Evolutionary conservation across 2,888 invertebrate genomes (phyloP).

Genomic region (Acronicta alni): DNA sequence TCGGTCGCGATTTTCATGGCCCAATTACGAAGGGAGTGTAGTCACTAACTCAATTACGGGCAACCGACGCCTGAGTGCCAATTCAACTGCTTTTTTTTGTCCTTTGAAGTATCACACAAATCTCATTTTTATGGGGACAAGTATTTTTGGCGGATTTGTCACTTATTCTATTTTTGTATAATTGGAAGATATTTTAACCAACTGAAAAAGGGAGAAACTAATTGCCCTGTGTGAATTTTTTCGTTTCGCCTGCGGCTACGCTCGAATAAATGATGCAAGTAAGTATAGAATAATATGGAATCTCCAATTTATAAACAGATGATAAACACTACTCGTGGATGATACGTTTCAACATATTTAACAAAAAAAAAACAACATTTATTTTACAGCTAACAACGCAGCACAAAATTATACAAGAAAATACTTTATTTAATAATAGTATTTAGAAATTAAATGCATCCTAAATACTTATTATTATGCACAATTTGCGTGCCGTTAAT

Average conservation of each 20-base stretch:
- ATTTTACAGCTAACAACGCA: neutral
- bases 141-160: conserved; percentile 19
- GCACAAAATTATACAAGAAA: conserved; percentile 7
- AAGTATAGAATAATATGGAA: too few species aligned
- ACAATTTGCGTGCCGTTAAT: conserved; percentile 34
- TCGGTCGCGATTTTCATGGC: conserved; percentile 61
- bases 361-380: too few species aligned
- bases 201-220: too few species aligned
- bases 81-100: conserved; percentile 76
- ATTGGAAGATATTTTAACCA: too few species aligned
- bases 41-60: conserved; percentile 84
- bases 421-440: conserved; percentile 24
- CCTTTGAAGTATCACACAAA: conserved; percentile 57
- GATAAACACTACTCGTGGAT: too few species aligned
- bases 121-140: conserved; percentile 55
- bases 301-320: too few species aligned
- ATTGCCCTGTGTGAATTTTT: too few species aligned
- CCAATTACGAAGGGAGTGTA: conserved; percentile 67
- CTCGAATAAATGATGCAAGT: too few species aligned
- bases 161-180: conserved; percentile 19
- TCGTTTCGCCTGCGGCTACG: too few species aligned
- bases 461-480: conserved; percentile 22
- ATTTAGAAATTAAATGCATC: conserved; percentile 23
- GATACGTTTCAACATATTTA: too few species aligned
- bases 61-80: conserved; percentile 79